Base-by-base conservation (phyloP, 2,113 vertebrate genomes). In the Limanda limanda region DNA sequence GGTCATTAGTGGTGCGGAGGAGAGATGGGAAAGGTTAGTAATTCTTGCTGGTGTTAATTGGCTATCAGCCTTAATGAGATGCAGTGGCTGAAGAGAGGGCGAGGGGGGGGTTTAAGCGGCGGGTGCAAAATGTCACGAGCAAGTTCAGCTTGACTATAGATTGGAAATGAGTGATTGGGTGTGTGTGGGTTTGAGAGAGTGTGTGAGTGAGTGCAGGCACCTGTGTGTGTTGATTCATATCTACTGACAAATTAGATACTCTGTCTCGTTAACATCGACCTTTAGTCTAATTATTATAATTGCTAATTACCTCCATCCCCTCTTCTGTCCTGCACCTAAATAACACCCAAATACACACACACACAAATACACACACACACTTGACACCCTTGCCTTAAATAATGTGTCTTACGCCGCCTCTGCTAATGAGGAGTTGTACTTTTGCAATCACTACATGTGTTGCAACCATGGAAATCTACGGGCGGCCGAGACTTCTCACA, bases 31-130 rank as follows among this genome's bases (percentile, higher is more conserved):
- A 92, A 93, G 88, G 89, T 90, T 91, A 90, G 65, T 79, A 63
- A 84, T 75, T 85, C 74, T 77, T 81, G 78, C 81, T 72, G 62
- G 48, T 89, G 87, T 84, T 93, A 91, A 93, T 91, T 92, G 91
- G 70, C 76, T 85, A 85, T 87, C 90, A 82, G 74, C 81, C 75
- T 88, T 93, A 93, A 94, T 91, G 90, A 93, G 84, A 89, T 80
- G 74, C 78, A 62, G 71, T 23, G 71, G 80, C 68, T 74, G 77
- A 81, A n/a, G 65, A 75, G 68, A 82, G 40, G 62, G 23, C 13
- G 14, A n/a, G 47, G 42, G 12, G 42, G 12, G 51, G 63, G 35
- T 57, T 79, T 77, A 86, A 86, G 75, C 18, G 57, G 15, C 11
- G 56, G 72, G 81, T 74, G 60, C 81, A 59, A 92, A 94, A 92